Percentiles rank a stretch among this genome's conserved stretches.
Evolutionary conservation across 2,113 vertebrate species (phyloP).

Genomic region (Maccullochella peelii): DNA sequence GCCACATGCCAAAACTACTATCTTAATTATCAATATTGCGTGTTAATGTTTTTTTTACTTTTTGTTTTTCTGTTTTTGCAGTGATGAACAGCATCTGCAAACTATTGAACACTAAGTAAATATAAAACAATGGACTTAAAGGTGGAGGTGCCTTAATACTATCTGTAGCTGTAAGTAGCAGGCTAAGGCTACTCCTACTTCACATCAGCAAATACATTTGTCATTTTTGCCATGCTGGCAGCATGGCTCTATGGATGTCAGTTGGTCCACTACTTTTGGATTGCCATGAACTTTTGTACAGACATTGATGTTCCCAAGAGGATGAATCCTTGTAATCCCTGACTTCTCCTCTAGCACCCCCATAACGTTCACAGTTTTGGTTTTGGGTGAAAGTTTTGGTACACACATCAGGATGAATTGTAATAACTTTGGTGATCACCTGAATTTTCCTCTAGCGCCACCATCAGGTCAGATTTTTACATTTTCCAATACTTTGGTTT

Average conservation of each 20-base stretch:
- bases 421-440: not conserved
- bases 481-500: not conserved
- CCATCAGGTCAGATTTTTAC: no score
- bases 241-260: not conserved
- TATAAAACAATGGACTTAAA: not conserved
- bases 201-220: not conserved
- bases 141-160: not conserved
- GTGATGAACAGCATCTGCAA: slow-evolving; percentile 23
- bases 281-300: not conserved
- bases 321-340: not conserved
- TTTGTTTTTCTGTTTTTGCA: slow-evolving; percentile 26
- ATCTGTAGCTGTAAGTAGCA: not conserved
- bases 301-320: not conserved
- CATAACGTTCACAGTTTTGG: not conserved
- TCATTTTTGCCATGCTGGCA: not conserved
- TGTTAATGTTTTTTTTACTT: not conserved
- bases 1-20: slow-evolving; percentile 35
- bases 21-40: slow-evolving; percentile 34
- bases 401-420: not conserved
- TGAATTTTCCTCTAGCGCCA: not conserved
- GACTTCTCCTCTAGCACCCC: not conserved
- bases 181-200: not conserved
- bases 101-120: slow-evolving; percentile 2
- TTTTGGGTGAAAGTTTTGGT: no score
- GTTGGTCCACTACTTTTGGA: not conserved